These are phyloP conservation scores for Piezodorus guildinii DNA, from an alignment of 1,140 invertebrate species.

Conservation along the genomic window DNA sequence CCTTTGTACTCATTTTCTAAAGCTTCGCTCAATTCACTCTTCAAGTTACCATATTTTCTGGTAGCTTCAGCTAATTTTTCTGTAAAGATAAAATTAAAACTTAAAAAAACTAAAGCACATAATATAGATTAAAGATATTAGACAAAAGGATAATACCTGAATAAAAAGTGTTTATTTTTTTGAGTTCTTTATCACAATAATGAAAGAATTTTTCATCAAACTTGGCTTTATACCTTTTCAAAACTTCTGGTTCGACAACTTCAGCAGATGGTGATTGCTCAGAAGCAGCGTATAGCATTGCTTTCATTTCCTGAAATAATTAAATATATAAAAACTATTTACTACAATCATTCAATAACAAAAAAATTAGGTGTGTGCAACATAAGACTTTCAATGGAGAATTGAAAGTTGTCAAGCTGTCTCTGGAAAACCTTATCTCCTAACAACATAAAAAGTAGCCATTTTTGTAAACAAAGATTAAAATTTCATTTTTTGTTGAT, in stretches of 20 bases:
- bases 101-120: not conserved
- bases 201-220: conserved; percentile 95
- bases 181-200: conserved; percentile 87
- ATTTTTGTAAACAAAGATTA: too few species aligned
- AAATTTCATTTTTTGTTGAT: too few species aligned
- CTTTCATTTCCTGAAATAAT: conserved; percentile 71
- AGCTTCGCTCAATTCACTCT: conserved; percentile 73
- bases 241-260: conserved; percentile 73
- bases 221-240: conserved; percentile 81
- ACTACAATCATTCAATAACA: not conserved
- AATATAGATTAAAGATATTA: not conserved
- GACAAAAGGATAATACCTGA: conserved; percentile 55
- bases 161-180: conserved; percentile 96
- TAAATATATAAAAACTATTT: not conserved
- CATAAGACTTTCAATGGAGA: too few species aligned
- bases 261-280: conserved; percentile 81
- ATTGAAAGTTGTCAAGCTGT: too few species aligned
- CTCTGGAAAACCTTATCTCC: too few species aligned
- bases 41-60: conserved; percentile 81
- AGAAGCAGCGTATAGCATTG: conserved; percentile 75
- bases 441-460: too few species aligned
- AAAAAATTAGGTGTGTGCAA: not conserved
- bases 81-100: conserved; percentile 32
- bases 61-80: conserved; percentile 97
- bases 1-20: conserved; percentile 53